Evolutionary conservation across 2,113 vertebrate species (phyloP).

Genomic region (Prolemur simus): DNA sequence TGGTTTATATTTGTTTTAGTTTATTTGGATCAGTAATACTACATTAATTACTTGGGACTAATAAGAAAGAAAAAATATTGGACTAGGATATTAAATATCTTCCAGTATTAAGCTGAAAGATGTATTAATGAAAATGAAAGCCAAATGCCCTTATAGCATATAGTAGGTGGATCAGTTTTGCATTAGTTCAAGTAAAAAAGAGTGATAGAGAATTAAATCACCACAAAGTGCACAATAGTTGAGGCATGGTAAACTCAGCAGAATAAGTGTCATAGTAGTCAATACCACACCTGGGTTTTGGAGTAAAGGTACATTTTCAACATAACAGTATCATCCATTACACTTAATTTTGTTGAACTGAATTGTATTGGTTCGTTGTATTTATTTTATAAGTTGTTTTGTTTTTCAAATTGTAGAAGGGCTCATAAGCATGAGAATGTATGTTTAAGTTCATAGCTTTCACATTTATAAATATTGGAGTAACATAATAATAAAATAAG

Average conservation of each 20-base stretch:
- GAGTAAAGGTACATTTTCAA: not conserved
- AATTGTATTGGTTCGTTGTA: not conserved
- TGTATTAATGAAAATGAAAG: constrained; percentile 20
- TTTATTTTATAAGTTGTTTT: not conserved
- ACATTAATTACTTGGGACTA: not conserved
- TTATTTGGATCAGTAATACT: not conserved
- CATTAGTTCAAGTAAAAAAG: constrained; percentile 10
- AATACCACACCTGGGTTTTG: not conserved
- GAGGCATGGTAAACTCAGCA: not conserved
- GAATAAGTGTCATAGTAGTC: not conserved
- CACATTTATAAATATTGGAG: not conserved
- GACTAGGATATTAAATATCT: too few species aligned
- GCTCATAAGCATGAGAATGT: not conserved
- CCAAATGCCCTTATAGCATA: not conserved
- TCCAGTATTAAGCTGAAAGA: not conserved
- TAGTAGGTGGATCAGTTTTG: not conserved
- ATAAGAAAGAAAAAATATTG: not conserved
- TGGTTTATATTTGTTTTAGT: constrained; percentile 18
- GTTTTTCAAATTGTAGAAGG: not conserved
- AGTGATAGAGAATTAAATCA: not conserved
- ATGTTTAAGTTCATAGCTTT: not conserved
- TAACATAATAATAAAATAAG: constrained; percentile 1
- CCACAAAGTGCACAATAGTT: not conserved
- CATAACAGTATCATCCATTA: not conserved
- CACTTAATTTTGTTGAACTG: not conserved